Conservation (phyloP, 2,113 vertebrate genomes). For the human (Homo sapiens) region GRCh38 chr11:85359001-85359500, state of each 20-base stretch:
- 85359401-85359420: conserved; percentile 17
- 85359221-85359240: conserved; percentile 80
- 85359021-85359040: conserved; percentile 53
- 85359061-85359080: conserved; percentile 47
- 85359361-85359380: conserved; percentile 49
- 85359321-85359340: conserved; percentile 77
- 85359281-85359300: conserved; percentile 71
- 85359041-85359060: conserved; percentile 71
- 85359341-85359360: conserved; percentile 74
- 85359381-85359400: conserved; percentile 49
- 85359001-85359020: conserved; percentile 13
- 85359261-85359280: conserved; percentile 74
- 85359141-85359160: conserved; percentile 74
- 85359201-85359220: conserved; percentile 65
- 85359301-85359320: conserved; percentile 77
- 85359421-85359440: neutral
- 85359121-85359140: conserved; percentile 73
- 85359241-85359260: conserved; percentile 73
- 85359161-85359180: conserved; percentile 56
- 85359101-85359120: conserved; percentile 69
- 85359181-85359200: conserved; percentile 74
- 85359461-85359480: neutral
- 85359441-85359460: conserved; percentile 13
- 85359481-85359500: conserved; percentile 47
- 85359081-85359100: conserved; percentile 48